Evolutionary conservation across 2,113 vertebrate species (phyloP).

Genomic region (Kryptolebias marmoratus): DNA sequence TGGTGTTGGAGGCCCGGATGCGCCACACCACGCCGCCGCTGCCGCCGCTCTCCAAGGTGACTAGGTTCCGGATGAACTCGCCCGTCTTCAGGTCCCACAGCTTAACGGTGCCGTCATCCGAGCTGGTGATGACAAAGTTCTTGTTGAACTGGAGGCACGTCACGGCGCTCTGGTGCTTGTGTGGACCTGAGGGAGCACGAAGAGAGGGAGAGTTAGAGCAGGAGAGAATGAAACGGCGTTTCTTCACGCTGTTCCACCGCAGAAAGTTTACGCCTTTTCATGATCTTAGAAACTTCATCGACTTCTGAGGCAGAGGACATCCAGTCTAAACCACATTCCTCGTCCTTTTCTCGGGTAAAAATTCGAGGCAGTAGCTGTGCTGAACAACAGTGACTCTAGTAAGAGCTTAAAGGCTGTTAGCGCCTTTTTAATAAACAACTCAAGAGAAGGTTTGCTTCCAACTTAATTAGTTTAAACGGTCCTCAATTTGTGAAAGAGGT

Average conservation of each 20-base stretch:
- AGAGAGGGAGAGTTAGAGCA: not conserved
- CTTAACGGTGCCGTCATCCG: slow-evolving; percentile 98
- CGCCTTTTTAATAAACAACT: not conserved
- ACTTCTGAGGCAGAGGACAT: not conserved
- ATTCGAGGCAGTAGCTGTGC: not conserved
- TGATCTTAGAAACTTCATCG: not conserved
- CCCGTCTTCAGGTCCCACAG: slow-evolving; percentile 99
- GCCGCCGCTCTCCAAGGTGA: slow-evolving; percentile 98
- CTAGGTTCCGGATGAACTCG: slow-evolving; percentile 99
- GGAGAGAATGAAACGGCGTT: not conserved
- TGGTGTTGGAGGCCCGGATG: slow-evolving; percentile 98
- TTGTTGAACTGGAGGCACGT: slow-evolving; percentile 99
- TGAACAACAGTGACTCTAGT: too few relatives aligned
- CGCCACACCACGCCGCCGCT: slow-evolving; percentile 98
- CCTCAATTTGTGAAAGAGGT: not conserved
- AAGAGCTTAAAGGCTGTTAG: not conserved
- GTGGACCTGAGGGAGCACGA: slow-evolving; percentile 88
- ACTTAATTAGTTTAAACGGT: too few relatives aligned
- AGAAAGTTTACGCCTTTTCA: not conserved
- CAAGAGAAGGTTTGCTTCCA: too few relatives aligned
- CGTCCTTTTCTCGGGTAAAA: not conserved
- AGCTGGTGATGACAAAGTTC: slow-evolving; percentile 99
- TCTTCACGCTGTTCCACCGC: not conserved
- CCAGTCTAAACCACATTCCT: not conserved
- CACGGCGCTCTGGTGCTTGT: slow-evolving; percentile 99